Evolutionary conservation across 2,888 invertebrate species (phyloP).

Genomic region (Copidosoma aretas): DNA sequence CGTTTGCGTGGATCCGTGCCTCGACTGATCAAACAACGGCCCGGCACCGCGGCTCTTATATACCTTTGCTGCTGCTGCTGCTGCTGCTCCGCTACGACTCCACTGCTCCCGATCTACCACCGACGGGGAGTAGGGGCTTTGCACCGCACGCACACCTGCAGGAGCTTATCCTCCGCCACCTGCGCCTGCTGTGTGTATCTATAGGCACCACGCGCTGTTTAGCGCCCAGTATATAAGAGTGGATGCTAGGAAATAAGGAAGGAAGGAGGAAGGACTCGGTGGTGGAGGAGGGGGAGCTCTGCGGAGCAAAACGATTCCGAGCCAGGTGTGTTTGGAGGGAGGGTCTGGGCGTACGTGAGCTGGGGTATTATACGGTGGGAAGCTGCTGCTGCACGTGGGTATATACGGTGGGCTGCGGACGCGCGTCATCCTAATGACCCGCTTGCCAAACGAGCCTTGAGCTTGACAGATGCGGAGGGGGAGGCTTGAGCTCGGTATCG

Average conservation of each 20-base stretch:
- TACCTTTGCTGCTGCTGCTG: no score
- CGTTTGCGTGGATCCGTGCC: constrained; percentile 32
- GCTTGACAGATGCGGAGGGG: constrained; percentile 33
- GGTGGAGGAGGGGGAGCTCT: constrained; percentile 28
- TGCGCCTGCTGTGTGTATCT: not conserved
- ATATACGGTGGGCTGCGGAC: no score
- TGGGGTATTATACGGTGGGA: no score
- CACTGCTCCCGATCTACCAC: constrained; percentile 33
- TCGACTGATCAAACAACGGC: constrained; percentile 46
- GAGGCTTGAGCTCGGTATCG: not conserved
- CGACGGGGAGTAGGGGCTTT: constrained; percentile 35
- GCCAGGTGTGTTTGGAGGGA: not conserved
- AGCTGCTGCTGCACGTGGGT: no score
- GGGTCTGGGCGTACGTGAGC: no score
- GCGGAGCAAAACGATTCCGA: constrained; percentile 55
- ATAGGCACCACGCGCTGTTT: constrained; percentile 59
- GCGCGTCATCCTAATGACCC: constrained; percentile 59
- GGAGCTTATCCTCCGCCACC: no score
- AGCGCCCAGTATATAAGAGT: constrained; percentile 56
- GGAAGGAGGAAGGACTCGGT: constrained; percentile 37
- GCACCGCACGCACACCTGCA: constrained; percentile 1
- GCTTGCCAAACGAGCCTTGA: constrained; percentile 59
- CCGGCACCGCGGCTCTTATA: constrained; percentile 47
- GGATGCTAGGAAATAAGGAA: constrained; percentile 43
- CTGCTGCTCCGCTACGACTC: no score